Evolutionary conservation across 2,797 vertebrate species (phyloP), one percentile per base, ranked within the genome.

Genomic region (Sorex maritimensis): DNA sequence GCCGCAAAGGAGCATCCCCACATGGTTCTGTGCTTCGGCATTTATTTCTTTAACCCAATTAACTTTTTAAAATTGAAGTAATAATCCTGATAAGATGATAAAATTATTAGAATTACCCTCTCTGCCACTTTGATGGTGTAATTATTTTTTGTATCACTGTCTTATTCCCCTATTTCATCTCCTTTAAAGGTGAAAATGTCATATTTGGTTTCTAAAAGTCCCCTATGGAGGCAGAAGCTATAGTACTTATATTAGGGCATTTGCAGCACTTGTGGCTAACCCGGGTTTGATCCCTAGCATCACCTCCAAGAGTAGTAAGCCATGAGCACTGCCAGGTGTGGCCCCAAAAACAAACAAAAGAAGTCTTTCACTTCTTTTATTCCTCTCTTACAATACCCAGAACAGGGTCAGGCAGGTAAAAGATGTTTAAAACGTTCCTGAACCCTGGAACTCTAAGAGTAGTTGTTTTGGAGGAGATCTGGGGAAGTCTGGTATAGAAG

Each of bases 1-100:
- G n/a, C n/a, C n/a, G n/a, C n/a, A n/a, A n/a, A n/a, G n/a, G n/a
- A n/a, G n/a, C n/a, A n/a, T n/a, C n/a, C n/a, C n/a, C n/a, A n/a
- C n/a, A n/a, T n/a, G n/a, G n/a, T n/a, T n/a, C n/a, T n/a, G n/a
- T n/a, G n/a, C n/a, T n/a, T n/a, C n/a, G 52, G 14, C 24, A 49
- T 52, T 82, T n/a, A 68, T 71, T 49, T 69, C 23, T 15, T 63
- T 79, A 86, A 55, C 14, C 61, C 49, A 19, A 52, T 86, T 80
- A 46, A 91, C 7, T 78, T 79, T 81, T 84, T 71, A 58, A 86
- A 58, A 17, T 61, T 89, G 69, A 75, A 52, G 21, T 80, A 30
- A 72, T 26, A 30, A 81, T 84, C 26, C 67, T 94, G 55, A 58
- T 30, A 90, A 87, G 30, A 72, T 73, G 55, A 72, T 41, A 65